Evolutionary conservation across 2,113 vertebrate genomes (phyloP), one percentile per base, ranked within the genome.

Genomic region (Oncorhynchus keta): DNA sequence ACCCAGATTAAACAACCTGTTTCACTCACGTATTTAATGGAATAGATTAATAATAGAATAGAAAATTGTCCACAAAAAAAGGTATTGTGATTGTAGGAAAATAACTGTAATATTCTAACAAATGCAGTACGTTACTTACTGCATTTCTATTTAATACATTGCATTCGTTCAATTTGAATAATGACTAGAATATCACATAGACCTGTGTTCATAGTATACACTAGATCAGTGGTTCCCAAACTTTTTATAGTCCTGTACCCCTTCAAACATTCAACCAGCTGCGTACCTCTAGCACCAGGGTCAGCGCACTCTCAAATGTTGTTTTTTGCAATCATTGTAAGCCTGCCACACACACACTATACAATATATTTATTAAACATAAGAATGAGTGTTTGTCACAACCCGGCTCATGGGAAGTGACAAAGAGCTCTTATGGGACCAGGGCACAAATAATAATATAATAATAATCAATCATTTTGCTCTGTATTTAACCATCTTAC

Each of bases 261-360:
- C 81, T 86, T 84, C 83, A 90, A 85, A 89, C 82, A 91, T 85
- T 35, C 35, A 35, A 35, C 35, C 35, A 35, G 35, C 35, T 35
- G 35, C 1, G 35, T 7, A 35, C 35, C 35, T 35, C 35, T 35
- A 8, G 35, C 35, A 35, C 35, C 35, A 35, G 35, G 35, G 35
- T 35, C 35, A 35, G 35, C 35, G 1, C 35, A 7, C 35, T 35
- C 35, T 35, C 35, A 35, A 7, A 35, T 35, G 6, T 35, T 35
- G 6, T 35, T 35, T 35, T 35, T 35, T 35, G 35, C 35, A 1
- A 7, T 35, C 35, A 35, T 7, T 35, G 6, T 35, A 35, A 35
- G 35, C 35, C 35, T 35, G 32, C 32, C 32, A 35, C 32, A 35
- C 32, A 35, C 32, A 35, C 35, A 2, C 35, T 35, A 35, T 35